Base-by-base conservation (phyloP, 2,888 invertebrate species). In the Macaria notata region DNA sequence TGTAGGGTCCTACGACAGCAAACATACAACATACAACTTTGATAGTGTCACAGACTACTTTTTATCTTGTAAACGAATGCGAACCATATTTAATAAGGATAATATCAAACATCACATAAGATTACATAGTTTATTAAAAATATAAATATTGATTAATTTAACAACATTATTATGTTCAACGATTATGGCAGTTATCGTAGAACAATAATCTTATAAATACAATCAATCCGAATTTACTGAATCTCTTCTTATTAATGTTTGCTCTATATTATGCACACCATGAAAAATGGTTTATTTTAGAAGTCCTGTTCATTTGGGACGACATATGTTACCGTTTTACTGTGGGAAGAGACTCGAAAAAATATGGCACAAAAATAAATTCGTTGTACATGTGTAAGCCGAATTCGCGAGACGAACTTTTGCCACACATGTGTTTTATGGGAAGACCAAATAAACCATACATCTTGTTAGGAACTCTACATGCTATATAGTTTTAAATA, bases 61-160 rank as follows among this genome's bases (percentile, higher is more conserved):
- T 19, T 19, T 19, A 19, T 19, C 19, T 19, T 19, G 19, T 19
- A 19, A 19, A 19, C 19, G 19, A 19, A 19, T 19, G 19, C 19
- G 19, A 19, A 19, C 19, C 19, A 19, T 36, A 36, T 46, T 46
- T 33, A 31, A 9, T 4, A 19, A 7, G 41, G 33, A 33, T 50
- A 36, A 46, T 33, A 53, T 30, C 4, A 71, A 64, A 59, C 56
- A 57, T 62, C 39, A 46, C 56, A 7, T 59, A 49, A 52, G 58
- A 69, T 67, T 65, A 65, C 56, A 73, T 71, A 73, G 63, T 74
- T 78, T 78, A 78, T 75, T 79, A 65, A 70, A 75, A 75, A 72
- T 71, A 72, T 61, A 71, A 69, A 71, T 67, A 69, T 71, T 69
- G 65, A 70, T 66, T 65, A 63, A 60, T 65, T 63, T 66, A 74